phyloP scores from a whole-genome alignment of 1,140 invertebrate species.

The Dendroctonus valens region DNA sequence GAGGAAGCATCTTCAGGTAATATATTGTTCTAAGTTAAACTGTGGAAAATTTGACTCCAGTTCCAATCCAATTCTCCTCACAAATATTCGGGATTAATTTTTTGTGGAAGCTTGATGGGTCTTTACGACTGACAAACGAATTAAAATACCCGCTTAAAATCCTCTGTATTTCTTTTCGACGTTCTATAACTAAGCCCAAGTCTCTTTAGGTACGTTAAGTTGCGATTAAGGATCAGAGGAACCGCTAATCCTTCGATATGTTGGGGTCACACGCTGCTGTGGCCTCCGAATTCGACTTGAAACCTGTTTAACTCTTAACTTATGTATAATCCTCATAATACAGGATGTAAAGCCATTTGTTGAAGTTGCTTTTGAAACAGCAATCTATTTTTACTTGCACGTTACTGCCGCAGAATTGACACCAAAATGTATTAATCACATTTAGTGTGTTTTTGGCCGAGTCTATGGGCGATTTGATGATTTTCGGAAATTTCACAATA shows the following conservation, averaged over 20 bases:
- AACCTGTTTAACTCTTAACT: conserved; percentile 43
- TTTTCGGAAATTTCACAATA: conserved; percentile 6
- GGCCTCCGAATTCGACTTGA: conserved; percentile 40
- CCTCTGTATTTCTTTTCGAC: conserved; percentile 21
- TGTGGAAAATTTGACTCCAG: no score
- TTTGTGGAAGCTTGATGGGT: neutral
- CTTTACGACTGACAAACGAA: conserved; percentile 16
- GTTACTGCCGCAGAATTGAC: no score
- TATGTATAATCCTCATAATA: conserved; percentile 44
- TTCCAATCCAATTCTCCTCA: no score
- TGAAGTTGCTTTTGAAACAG: neutral
- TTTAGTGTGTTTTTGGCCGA: no score
- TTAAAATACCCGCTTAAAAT: conserved; percentile 22
- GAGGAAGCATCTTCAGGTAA: conserved; percentile 46
- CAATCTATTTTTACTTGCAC: no score
- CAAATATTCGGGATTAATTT: no score
- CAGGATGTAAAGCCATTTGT: conserved; percentile 23
- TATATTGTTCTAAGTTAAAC: neutral
- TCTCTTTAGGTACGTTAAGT: conserved; percentile 43
- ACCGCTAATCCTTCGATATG: conserved; percentile 46
- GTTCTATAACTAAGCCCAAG: conserved; percentile 29
- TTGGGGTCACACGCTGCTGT: conserved; percentile 41
- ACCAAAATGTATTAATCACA: no score
- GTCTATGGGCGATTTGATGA: neutral
- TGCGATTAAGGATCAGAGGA: conserved; percentile 41